Conservation (phyloP, 2,113 vertebrate genomes). For the Anser brachyrhynchus region DNA sequence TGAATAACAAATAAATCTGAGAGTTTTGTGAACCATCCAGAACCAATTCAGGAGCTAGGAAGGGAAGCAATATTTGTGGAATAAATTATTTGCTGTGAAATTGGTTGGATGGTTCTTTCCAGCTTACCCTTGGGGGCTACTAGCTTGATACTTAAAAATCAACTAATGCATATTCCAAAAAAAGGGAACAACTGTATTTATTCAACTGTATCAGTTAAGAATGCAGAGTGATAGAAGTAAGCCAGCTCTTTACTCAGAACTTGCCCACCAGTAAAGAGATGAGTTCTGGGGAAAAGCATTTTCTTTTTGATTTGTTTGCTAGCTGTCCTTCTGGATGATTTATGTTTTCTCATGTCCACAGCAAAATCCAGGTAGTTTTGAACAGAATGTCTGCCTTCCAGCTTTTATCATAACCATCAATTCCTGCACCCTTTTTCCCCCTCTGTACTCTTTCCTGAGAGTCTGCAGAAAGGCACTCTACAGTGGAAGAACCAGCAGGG, state of each 20-base stretch:
- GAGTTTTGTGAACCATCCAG: constrained; percentile 18
- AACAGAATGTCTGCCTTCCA: background rate
- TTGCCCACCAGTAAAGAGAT: background rate
- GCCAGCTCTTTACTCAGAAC: background rate
- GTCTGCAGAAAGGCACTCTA: background rate
- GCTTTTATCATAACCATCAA: background rate
- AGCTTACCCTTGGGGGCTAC: constrained; percentile 6
- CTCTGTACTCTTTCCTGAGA: background rate
- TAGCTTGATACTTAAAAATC: constrained; percentile 43
- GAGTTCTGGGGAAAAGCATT: background rate
- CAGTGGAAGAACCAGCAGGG: background rate
- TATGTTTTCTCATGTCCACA: background rate
- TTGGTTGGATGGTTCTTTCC: background rate
- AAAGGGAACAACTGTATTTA: background rate
- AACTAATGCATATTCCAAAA: constrained; percentile 24
- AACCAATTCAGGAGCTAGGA: background rate
- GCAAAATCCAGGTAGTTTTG: background rate
- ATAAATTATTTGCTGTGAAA: constrained; percentile 41
- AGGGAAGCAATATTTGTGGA: constrained; percentile 10
- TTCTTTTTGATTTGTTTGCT: background rate
- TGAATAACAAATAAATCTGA: constrained; percentile 36
- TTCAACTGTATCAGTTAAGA: background rate
- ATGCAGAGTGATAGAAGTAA: background rate
- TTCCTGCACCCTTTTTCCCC: background rate
- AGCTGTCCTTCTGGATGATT: background rate